phyloP scores from a whole-genome alignment of 2,888 invertebrate species.

The Rotaria magnacalcarata region DNA sequence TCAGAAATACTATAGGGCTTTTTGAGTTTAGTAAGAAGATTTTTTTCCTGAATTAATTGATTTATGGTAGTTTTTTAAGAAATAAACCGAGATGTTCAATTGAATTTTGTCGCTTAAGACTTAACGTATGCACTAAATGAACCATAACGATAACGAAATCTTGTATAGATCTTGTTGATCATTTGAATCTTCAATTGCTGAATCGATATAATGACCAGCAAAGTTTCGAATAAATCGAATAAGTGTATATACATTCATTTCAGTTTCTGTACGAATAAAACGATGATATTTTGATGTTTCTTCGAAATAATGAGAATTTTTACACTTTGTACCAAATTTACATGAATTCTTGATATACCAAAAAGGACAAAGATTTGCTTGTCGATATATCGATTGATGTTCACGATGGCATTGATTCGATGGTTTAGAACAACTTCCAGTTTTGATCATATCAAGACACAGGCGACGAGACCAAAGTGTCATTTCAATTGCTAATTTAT shows the following conservation, averaged over 20 bases:
- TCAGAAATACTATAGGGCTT: background rate
- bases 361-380: background rate
- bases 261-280: background rate
- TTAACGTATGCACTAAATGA: background rate
- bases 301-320: background rate
- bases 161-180: background rate
- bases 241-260: background rate
- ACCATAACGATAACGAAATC: background rate
- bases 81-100: background rate
- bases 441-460: background rate
- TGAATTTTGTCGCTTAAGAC: background rate
- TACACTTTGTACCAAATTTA: background rate
- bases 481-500: background rate
- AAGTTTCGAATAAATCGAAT: constrained; percentile 18
- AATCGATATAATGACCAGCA: background rate
- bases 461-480: background rate
- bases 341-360: background rate
- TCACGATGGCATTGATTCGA: background rate
- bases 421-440: background rate
- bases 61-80: background rate
- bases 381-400: background rate
- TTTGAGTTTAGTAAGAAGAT: background rate
- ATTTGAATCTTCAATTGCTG: background rate
- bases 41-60: background rate
- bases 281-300: background rate